phyloP scores from a whole-genome alignment of 64 coral and sea anemone genomes.

The Stylophora pistillata region DNA sequence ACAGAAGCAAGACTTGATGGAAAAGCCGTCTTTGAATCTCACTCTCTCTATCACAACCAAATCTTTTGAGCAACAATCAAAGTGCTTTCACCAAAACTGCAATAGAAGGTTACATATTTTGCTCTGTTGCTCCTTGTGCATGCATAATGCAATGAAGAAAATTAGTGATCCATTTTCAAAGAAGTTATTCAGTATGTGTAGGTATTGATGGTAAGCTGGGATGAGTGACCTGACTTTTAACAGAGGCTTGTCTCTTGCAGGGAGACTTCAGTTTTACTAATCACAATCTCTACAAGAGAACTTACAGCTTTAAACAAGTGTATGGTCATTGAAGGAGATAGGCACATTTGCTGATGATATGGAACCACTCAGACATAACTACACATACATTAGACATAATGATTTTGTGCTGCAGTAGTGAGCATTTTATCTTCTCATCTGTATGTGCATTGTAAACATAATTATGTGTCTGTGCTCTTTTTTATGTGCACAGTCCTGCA shows the following conservation, averaged over 20 bases:
- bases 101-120: constrained; percentile 47
- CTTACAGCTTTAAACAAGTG: background rate
- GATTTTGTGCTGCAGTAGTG: too few relatives aligned
- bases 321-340: background rate
- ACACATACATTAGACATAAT: too few relatives aligned
- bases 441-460: background rate
- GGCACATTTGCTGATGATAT: too few relatives aligned
- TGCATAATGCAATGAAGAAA: too few relatives aligned
- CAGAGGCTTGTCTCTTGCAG: too few relatives aligned
- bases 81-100: constrained; percentile 27
- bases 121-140: background rate
- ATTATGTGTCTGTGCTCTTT: background rate
- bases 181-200: too few relatives aligned
- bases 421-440: background rate
- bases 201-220: too few relatives aligned
- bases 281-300: too few relatives aligned
- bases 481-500: background rate
- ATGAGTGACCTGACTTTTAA: too few relatives aligned
- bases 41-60: constrained; percentile 59
- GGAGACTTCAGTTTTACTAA: too few relatives aligned
- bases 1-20: constrained; percentile 40
- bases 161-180: too few relatives aligned
- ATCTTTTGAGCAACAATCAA: constrained; percentile 35
- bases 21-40: constrained; percentile 61
- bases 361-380: too few relatives aligned